Conservation (phyloP, 2,113 vertebrate genomes). For the Nesoenas mayeri region DNA sequence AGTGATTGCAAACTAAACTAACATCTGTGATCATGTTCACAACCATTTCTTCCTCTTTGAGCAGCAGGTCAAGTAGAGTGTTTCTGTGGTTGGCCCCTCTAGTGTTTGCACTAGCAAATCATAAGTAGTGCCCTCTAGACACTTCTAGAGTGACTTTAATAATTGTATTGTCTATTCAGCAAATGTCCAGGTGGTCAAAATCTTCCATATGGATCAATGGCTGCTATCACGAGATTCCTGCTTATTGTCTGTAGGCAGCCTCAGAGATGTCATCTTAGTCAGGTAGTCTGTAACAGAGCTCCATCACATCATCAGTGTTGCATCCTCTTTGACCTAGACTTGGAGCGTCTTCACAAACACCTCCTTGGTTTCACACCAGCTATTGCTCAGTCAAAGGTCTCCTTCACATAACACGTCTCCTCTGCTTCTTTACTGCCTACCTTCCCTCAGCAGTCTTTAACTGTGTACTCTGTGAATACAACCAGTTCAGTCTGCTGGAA, state of each 20-base stretch:
- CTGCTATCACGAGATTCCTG: not conserved
- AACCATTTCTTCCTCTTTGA: fast-evolving
- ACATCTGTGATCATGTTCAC: not conserved
- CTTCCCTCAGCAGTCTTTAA: not conserved
- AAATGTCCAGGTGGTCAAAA: not conserved
- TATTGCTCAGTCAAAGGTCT: not conserved
- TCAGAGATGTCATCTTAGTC: not conserved
- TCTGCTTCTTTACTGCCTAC: not conserved
- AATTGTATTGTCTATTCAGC: not conserved
- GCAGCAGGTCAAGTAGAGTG: not conserved
- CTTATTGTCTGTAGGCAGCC: not conserved
- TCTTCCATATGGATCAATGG: not conserved
- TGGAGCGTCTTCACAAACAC: not conserved
- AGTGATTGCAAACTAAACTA: not conserved
- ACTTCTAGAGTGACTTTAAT: not conserved
- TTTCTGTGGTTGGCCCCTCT: not conserved
- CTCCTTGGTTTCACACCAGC: not conserved
- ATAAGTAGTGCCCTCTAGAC: not conserved
- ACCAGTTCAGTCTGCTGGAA: not conserved
- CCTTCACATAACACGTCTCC: not conserved
- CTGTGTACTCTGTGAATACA: not conserved
- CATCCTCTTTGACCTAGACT: not conserved
- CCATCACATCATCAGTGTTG: not conserved
- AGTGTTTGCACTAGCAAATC: not conserved
- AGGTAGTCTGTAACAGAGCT: not conserved